Percentiles rank a stretch among this genome's conserved stretches.
These are phyloP conservation scores for Patiria pectinifera DNA, from an alignment of 53 echinoderm and acorn worm genomes.

Conservation along the genomic window DNA sequence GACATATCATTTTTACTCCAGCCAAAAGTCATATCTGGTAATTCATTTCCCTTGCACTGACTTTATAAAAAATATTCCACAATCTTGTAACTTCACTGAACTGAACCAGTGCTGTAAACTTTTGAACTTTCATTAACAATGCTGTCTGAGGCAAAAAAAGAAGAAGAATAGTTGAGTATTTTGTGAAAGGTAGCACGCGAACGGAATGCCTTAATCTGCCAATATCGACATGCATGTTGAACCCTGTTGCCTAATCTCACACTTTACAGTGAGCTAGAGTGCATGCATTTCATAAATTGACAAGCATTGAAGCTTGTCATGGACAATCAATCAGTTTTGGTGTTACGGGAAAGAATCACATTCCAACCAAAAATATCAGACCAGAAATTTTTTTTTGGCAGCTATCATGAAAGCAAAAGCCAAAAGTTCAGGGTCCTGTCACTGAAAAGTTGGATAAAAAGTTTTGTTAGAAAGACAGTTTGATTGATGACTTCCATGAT, in stretches of 20 bases:
- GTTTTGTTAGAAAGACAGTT: neutral
- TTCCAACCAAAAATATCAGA: neutral
- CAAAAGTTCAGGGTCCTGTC: neutral
- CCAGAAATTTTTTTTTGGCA: neutral
- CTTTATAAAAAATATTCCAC: no score
- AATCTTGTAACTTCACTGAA: neutral
- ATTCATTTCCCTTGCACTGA: no score
- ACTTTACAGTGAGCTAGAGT: neutral
- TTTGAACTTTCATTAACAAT: neutral
- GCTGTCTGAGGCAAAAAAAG: neutral
- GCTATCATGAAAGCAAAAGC: no score
- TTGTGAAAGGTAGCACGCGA: neutral
- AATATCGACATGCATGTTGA: neutral
- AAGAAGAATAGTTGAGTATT: no score
- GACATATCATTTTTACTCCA: no score
- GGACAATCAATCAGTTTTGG: neutral
- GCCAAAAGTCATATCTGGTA: no score
- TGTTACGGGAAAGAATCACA: neutral
- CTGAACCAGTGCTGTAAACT: neutral
- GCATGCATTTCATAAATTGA: neutral
- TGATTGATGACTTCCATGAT: neutral
- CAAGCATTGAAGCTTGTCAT: neutral
- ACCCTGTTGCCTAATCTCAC: neutral
- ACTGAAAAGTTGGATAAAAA: neutral
- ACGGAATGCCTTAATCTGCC: neutral